Evolutionary conservation across 2,797 vertebrate species (phyloP).

Genomic region (Mycteria americana): DNA sequence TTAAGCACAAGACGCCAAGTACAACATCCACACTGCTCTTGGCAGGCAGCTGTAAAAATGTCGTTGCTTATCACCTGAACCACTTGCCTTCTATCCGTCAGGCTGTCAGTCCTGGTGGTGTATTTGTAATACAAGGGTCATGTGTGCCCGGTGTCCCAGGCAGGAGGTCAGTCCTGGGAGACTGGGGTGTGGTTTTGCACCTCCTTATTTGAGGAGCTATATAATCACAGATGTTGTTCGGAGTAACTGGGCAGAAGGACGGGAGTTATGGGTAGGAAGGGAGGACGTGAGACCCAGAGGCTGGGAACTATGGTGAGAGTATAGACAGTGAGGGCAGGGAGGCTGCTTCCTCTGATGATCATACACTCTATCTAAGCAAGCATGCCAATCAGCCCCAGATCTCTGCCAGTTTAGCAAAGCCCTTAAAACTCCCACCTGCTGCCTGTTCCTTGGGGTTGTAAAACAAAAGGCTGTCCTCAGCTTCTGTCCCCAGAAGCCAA

Average conservation of each 20-base stretch:
- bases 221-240: rapidly evolving
- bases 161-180: neutral
- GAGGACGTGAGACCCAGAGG: neutral
- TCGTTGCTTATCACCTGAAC: neutral
- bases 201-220: neutral
- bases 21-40: rapidly evolving
- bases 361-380: neutral
- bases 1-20: neutral
- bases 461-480: neutral
- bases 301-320: neutral
- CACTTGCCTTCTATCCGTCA: neutral
- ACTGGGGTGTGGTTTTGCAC: neutral
- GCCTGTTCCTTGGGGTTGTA: neutral
- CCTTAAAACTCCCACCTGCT: neutral
- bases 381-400: no score
- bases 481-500: neutral
- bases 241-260: neutral
- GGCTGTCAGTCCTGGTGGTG: rapidly evolving
- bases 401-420: neutral
- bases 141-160: neutral
- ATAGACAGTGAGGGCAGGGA: neutral
- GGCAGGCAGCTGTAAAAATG: neutral
- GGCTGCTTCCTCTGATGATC: neutral
- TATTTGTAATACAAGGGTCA: neutral
- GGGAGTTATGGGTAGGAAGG: neutral